Conservation (phyloP, 2,113 vertebrate species). For the Syngnathus scovelli region DNA sequence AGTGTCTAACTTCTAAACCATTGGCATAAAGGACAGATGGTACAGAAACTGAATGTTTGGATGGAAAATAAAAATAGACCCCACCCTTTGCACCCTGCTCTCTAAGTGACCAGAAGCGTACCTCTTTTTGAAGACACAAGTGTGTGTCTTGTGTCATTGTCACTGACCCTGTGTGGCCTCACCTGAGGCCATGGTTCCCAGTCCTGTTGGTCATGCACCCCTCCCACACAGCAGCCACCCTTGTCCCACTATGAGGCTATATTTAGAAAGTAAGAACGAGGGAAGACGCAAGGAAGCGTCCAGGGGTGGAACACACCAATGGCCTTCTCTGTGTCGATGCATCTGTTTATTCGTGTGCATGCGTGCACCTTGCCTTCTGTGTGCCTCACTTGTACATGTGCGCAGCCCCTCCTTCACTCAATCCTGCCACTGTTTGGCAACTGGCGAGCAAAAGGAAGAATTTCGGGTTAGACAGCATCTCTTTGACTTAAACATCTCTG, state of each 20-base stretch:
- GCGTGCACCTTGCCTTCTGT: slow-evolving; percentile 18
- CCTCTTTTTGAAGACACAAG: background rate
- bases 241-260: slow-evolving; percentile 55
- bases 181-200: slow-evolving; percentile 31
- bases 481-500: slow-evolving; percentile 56
- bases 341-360: slow-evolving; percentile 48
- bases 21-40: no score
- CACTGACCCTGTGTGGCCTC: slow-evolving; percentile 41
- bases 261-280: slow-evolving; percentile 43
- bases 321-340: slow-evolving; percentile 10
- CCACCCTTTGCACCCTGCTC: no score
- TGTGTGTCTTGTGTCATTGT: slow-evolving; percentile 10
- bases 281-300: slow-evolving; percentile 23
- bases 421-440: slow-evolving; percentile 65
- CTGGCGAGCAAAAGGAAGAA: slow-evolving; percentile 31
- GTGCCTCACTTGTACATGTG: slow-evolving; percentile 29
- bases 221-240: slow-evolving; percentile 45
- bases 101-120: no score
- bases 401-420: slow-evolving; percentile 48
- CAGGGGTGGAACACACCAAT: slow-evolving; percentile 19
- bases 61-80: no score
- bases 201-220: slow-evolving; percentile 9
- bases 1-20: background rate
- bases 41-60: no score
- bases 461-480: slow-evolving; percentile 54